Base-by-base conservation (phyloP, 2,113 vertebrate genomes). In the Pimephales promelas region DNA sequence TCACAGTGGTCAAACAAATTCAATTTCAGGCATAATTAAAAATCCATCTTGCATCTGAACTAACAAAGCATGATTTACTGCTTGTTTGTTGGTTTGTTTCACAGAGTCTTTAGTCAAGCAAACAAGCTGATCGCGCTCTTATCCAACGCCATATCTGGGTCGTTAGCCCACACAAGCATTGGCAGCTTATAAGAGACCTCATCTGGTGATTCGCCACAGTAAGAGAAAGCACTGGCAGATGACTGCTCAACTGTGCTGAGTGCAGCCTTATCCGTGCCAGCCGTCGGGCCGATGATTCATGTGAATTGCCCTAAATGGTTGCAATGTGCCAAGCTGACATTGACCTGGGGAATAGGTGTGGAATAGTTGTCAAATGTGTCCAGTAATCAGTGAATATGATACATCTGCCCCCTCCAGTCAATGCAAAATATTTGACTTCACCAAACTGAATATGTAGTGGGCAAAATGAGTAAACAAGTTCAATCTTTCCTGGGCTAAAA, bases 21-120 rank as follows among this genome's bases (percentile, higher is more conserved):
- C 9, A 72, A 74, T 85, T 85, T 81, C 77, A 85, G 56, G 28
- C 66, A 49, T 56, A 49, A 74, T 81, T 73, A 74, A 74, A 74
- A 34, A 13, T 11, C 54, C 70, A 79, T 62, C 71, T 74, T 74
- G 26, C 22, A 54, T 70, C 26, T 36, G 62, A 81, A 70, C 31
- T 24, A 81, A 81, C 79, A 68, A 70, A 56, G 45, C 28, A 52
- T 52, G 28, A 56, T 81, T 81, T 70, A 81, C 47, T 56, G 47
- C 31, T 49, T n/a, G 43, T 31, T n/a, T 79, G 8, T 45, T 47
- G 59, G 26, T 34, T 22, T 2, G 3, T 64, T 81, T 81, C 34
- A 36, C 43, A 11, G 14, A 40, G 78, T 66, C 56, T 49, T 80
- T 68, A 68, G 64, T 70, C 79, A 56, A 81, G 64, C 79, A 70